Evolutionary conservation across 2,888 invertebrate species (phyloP).

Genomic region (Pantelozetes paolii): DNA sequence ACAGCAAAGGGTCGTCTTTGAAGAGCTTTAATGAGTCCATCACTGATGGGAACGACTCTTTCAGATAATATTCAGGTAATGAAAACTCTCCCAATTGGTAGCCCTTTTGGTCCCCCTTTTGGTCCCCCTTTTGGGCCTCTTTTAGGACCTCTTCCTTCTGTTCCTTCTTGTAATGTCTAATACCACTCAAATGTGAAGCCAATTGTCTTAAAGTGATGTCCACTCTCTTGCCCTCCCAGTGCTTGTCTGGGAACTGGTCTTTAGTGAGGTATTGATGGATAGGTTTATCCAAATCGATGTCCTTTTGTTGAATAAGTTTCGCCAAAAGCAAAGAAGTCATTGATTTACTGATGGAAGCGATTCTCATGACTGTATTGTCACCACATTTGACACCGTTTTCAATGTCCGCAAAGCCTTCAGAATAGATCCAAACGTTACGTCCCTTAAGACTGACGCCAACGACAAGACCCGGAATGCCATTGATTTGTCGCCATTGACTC

Average conservation of each 20-base stretch:
- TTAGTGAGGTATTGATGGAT: slow-evolving; percentile 57
- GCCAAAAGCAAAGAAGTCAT: slow-evolving; percentile 58
- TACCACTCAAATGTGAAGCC: slow-evolving; percentile 57
- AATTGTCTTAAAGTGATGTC: slow-evolving; percentile 58
- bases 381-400: slow-evolving; percentile 56
- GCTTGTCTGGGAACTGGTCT: slow-evolving; percentile 56
- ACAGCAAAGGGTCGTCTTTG: slow-evolving; percentile 54
- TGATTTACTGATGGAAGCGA: slow-evolving; percentile 61
- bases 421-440: slow-evolving; percentile 54
- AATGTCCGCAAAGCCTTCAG: slow-evolving; percentile 58
- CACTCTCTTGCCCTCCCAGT: slow-evolving; percentile 55
- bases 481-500: slow-evolving; percentile 35
- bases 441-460: slow-evolving; percentile 57
- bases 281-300: slow-evolving; percentile 57
- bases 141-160: neutral
- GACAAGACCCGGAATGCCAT: slow-evolving; percentile 53
- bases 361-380: slow-evolving; percentile 57
- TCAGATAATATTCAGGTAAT: slow-evolving; percentile 55
- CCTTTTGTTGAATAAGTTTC: slow-evolving; percentile 56
- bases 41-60: slow-evolving; percentile 52
- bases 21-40: slow-evolving; percentile 57
- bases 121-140: too few relatives aligned
- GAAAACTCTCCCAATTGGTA: slow-evolving; percentile 46
- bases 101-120: too few relatives aligned
- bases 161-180: slow-evolving; percentile 57